phyloP scores from a whole-genome alignment of 1,140 invertebrate genomes.

The Drosophila trapezifrons region DNA sequence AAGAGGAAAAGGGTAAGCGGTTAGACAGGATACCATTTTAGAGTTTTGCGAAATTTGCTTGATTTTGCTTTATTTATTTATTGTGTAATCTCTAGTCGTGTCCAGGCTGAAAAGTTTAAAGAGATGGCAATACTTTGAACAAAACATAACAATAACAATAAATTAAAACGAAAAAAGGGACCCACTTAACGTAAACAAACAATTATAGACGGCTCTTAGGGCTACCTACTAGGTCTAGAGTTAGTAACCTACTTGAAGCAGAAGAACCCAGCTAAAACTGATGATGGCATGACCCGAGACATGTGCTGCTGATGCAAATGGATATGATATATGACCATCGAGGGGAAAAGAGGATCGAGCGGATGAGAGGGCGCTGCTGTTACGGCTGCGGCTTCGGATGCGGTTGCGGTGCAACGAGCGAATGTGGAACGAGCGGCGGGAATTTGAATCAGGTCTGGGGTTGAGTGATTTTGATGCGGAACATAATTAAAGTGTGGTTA shows the following conservation, averaged over 20 bases:
- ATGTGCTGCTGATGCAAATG: constrained; percentile 29
- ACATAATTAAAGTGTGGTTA: constrained; percentile 27
- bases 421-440: constrained; percentile 3
- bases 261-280: constrained; percentile 9
- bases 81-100: constrained; percentile 2
- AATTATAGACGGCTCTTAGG: constrained; percentile 2
- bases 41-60: constrained; percentile 1
- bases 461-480: constrained; percentile 40
- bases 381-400: constrained; percentile 7
- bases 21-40: constrained; percentile 33
- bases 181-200: constrained; percentile 17
- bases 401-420: constrained; percentile 5
- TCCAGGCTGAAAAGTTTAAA: constrained; percentile 55
- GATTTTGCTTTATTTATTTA: constrained; percentile 7
- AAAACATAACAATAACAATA: constrained; percentile 12
- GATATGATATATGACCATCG: constrained; percentile 8
- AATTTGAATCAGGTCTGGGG: constrained; percentile 4
- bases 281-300: background rate
- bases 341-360: background rate
- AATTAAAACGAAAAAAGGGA: constrained; percentile 10
- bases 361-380: constrained; percentile 9
- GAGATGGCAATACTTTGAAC: constrained; percentile 80
- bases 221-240: constrained; percentile 13
- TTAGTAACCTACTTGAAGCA: constrained; percentile 28
- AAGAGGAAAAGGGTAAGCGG: constrained; percentile 39